Percentiles rank a stretch among this genome's conserved stretches.
phyloP scores from a whole-genome alignment of 2,113 vertebrate species.

The Paradisaea rubra region DNA sequence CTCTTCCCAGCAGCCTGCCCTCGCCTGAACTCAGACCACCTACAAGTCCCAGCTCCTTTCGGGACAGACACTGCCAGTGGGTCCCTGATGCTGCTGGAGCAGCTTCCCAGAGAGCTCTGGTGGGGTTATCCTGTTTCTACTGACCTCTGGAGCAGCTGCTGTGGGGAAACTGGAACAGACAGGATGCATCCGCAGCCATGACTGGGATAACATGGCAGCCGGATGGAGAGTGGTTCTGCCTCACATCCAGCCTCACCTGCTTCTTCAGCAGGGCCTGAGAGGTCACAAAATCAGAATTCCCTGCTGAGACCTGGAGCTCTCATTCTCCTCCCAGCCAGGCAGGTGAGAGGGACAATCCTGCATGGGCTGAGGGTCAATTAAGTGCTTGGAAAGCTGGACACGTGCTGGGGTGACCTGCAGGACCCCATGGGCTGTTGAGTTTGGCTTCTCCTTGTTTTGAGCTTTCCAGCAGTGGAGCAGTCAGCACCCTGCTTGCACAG shows the following conservation, averaged over 20 bases:
- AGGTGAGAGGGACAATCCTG: neutral
- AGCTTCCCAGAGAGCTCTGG: neutral
- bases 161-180: neutral
- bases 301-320: neutral
- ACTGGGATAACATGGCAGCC: neutral
- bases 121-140: neutral
- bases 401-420: neutral
- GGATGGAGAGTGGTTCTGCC: accelerated
- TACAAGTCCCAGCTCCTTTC: neutral
- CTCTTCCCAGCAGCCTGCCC: neutral
- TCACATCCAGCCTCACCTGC: neutral
- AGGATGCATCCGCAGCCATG: accelerated
- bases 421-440: neutral
- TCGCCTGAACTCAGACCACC: neutral
- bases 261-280: neutral
- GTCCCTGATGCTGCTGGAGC: neutral
- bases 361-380: neutral
- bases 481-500: accelerated
- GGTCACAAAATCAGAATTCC: neutral
- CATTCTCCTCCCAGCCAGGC: accelerated
- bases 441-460: neutral
- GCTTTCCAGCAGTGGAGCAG: neutral
- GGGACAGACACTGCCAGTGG: neutral
- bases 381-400: neutral
- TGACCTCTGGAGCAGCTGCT: neutral